Conservation (phyloP, 2,797 vertebrate species). For the Luscinia luscinia region DNA sequence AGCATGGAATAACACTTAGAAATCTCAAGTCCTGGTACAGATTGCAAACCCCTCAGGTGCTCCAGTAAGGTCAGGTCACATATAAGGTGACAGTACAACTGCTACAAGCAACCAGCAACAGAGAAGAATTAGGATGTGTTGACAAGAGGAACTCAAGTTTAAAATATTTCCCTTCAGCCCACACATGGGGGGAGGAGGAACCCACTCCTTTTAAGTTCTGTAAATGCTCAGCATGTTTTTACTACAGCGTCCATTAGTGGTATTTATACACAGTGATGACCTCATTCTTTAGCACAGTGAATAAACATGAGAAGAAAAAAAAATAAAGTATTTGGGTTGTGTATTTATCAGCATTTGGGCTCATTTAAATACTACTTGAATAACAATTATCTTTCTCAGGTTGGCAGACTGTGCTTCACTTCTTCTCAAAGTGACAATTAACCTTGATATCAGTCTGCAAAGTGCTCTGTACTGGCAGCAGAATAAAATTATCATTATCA, state of each 20-base stretch:
- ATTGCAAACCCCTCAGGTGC: neutral
- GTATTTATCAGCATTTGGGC: slow-evolving; percentile 39
- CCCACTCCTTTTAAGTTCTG: neutral
- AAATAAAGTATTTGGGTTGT: neutral
- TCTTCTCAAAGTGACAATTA: slow-evolving; percentile 69
- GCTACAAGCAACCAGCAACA: neutral
- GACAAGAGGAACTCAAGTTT: slow-evolving; percentile 34
- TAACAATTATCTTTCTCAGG: slow-evolving; percentile 50
- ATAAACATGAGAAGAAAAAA: neutral
- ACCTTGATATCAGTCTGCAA: slow-evolving; percentile 66
- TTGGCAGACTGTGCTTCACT: slow-evolving; percentile 48
- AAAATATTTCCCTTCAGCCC: slow-evolving; percentile 21
- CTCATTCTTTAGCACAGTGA: slow-evolving; percentile 41
- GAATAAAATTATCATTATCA: slow-evolving; percentile 61
- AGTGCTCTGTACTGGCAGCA: slow-evolving; percentile 52
- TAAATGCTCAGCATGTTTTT: slow-evolving; percentile 13
- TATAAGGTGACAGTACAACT: neutral
- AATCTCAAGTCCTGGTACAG: neutral
- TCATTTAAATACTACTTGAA: slow-evolving; percentile 58
- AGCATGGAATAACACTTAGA: neutral
- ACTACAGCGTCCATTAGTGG: neutral
- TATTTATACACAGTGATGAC: slow-evolving; percentile 35
- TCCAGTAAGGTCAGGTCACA: neutral
- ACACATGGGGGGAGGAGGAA: neutral
- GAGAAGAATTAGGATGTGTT: slow-evolving; percentile 18